Percentiles rank a stretch among this genome's conserved stretches.
Evolutionary conservation across 2,888 invertebrate genomes (phyloP).

Genomic region (Antheraea assamensis): DNA sequence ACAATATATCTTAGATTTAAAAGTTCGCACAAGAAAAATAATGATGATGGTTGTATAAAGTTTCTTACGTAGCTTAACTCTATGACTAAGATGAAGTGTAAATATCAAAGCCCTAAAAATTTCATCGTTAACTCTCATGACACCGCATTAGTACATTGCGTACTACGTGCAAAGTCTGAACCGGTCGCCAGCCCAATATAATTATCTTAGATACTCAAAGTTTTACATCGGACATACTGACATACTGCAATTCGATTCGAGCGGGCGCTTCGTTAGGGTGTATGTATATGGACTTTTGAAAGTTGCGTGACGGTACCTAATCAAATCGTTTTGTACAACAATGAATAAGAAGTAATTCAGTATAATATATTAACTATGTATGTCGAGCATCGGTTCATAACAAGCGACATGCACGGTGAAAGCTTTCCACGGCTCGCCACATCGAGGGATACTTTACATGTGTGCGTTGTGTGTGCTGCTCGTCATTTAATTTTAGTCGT

Average conservation of each 20-base stretch:
- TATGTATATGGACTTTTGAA: constrained; percentile 37
- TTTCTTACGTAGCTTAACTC: background rate
- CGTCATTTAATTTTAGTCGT: constrained; percentile 71
- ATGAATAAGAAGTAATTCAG: constrained; percentile 48
- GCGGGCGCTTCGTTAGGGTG: background rate
- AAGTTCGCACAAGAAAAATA: too few species aligned
- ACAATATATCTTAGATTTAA: too few species aligned
- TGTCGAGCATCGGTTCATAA: constrained; percentile 48
- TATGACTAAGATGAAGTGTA: too few species aligned
- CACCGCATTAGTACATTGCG: too few species aligned
- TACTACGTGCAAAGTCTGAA: too few species aligned
- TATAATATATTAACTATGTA: constrained; percentile 52
- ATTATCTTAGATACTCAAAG: background rate
- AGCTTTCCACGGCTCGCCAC: constrained; percentile 61
- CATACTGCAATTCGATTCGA: constrained; percentile 8
- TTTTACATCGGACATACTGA: background rate
- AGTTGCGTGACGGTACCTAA: constrained; percentile 53
- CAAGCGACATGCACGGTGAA: constrained; percentile 62
- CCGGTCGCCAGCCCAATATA: too few species aligned
- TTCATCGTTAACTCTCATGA: too few species aligned
- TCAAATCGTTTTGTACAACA: constrained; percentile 45
- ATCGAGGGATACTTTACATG: constrained; percentile 35
- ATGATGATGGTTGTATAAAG: too few species aligned
- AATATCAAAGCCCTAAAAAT: too few species aligned
- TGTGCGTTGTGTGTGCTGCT: constrained; percentile 58